phyloP scores from a whole-genome alignment of 2,888 invertebrate species.

The Melikaiella ostensackeni region DNA sequence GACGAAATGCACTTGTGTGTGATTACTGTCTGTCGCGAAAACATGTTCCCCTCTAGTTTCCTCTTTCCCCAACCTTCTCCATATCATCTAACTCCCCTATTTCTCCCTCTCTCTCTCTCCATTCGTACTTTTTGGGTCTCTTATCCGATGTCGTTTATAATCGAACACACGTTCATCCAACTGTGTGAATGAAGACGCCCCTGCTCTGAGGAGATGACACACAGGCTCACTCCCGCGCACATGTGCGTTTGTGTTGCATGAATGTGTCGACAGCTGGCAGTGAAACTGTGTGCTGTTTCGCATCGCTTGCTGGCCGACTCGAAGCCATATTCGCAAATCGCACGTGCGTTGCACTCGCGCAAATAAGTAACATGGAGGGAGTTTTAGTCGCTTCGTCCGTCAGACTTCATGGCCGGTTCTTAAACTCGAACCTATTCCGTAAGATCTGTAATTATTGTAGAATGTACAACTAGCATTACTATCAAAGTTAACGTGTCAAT shows the following conservation, averaged over 20 bases:
- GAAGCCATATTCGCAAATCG: slow-evolving; percentile 43
- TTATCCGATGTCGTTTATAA: slow-evolving; percentile 37
- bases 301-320: slow-evolving; percentile 4
- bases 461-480: no score
- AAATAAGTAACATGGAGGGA: slow-evolving; percentile 19
- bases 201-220: slow-evolving; percentile 14
- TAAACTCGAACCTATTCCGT: not conserved
- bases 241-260: not conserved
- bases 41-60: slow-evolving; percentile 56
- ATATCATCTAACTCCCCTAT: not conserved
- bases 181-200: no score
- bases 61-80: slow-evolving; percentile 16
- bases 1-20: slow-evolving; percentile 67
- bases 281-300: slow-evolving; percentile 29
- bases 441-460: not conserved
- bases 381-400: not conserved
- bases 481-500: not conserved
- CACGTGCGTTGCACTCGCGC: slow-evolving; percentile 48
- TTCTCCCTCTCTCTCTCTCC: slow-evolving; percentile 40
- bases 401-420: not conserved
- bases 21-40: slow-evolving; percentile 67
- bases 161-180: slow-evolving; percentile 32
- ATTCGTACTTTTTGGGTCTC: slow-evolving; percentile 43
- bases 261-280: slow-evolving; percentile 35
- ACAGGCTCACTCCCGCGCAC: no score